Conservation (phyloP, 2,888 invertebrate species). For the Orchestes rusci region DNA sequence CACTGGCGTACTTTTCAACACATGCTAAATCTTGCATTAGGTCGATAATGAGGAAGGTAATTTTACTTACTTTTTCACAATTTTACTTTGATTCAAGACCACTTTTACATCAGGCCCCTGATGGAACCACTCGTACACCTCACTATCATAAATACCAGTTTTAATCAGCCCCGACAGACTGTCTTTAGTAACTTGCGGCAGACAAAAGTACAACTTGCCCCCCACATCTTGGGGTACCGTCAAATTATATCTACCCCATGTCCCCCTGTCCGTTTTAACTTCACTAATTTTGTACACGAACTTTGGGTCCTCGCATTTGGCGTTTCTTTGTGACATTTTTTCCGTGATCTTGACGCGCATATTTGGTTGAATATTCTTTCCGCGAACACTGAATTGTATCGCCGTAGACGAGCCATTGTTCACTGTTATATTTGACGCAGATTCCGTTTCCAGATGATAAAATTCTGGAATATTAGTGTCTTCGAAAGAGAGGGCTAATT, state of each 20-base stretch:
- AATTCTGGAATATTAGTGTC: constrained; percentile 31
- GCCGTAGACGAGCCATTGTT: constrained; percentile 32
- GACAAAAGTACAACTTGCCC: constrained; percentile 39
- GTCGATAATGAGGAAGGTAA: too few species aligned
- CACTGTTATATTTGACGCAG: constrained; percentile 20
- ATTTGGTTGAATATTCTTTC: constrained; percentile 36
- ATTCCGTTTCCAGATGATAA: constrained; percentile 27
- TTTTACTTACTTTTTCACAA: constrained; percentile 17
- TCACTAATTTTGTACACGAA: constrained; percentile 33
- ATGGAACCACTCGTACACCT: constrained; percentile 45
- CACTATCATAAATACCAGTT: constrained; percentile 36
- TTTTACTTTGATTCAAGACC: constrained; percentile 6
- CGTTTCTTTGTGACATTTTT: constrained; percentile 32
- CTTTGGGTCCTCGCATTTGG: constrained; percentile 33
- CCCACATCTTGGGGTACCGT: constrained; percentile 34
- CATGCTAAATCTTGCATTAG: too few species aligned
- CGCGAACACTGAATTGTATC: constrained; percentile 38
- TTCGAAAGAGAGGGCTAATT: constrained; percentile 10
- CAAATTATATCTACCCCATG: constrained; percentile 35
- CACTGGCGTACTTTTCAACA: too few species aligned
- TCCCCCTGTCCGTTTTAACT: constrained; percentile 28
- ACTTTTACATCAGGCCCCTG: constrained; percentile 47
- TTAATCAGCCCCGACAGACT: constrained; percentile 43
- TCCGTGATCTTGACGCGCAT: constrained; percentile 36
- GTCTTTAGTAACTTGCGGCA: constrained; percentile 33